These are phyloP conservation scores for Cuniculus paca DNA, from an alignment of 2,797 vertebrate species.

Conservation along the genomic window DNA sequence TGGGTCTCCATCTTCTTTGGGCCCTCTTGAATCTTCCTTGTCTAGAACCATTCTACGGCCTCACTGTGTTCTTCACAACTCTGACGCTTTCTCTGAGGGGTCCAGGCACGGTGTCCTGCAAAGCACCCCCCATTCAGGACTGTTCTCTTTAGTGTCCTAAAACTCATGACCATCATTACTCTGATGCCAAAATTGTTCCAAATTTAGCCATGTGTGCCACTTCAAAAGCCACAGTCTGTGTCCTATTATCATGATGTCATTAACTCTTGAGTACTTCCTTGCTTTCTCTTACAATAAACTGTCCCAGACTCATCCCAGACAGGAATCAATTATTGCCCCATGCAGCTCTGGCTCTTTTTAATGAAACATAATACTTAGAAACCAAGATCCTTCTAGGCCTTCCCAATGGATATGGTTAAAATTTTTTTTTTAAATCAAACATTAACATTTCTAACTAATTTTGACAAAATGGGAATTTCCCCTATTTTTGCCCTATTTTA, in stretches of 20 bases:
- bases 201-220: background rate
- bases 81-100: background rate
- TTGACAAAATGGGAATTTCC: background rate
- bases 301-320: background rate
- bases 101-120: background rate
- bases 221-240: background rate
- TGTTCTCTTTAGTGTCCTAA: background rate
- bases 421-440: background rate
- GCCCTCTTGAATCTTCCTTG: background rate
- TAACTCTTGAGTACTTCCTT: background rate
- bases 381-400: background rate
- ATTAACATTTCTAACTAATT: slow-evolving; percentile 16
- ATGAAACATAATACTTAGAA: background rate
- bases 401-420: background rate
- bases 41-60: background rate
- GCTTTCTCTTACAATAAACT: background rate
- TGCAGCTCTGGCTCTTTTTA: background rate
- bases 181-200: background rate
- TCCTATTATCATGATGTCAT: background rate
- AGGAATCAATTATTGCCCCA: background rate
- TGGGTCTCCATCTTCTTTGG: background rate
- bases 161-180: background rate
- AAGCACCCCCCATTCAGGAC: background rate
- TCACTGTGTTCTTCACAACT: background rate
- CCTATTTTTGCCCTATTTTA: background rate